Conservation (phyloP, 2,113 vertebrate species). For the Acinonyx jubatus region DNA sequence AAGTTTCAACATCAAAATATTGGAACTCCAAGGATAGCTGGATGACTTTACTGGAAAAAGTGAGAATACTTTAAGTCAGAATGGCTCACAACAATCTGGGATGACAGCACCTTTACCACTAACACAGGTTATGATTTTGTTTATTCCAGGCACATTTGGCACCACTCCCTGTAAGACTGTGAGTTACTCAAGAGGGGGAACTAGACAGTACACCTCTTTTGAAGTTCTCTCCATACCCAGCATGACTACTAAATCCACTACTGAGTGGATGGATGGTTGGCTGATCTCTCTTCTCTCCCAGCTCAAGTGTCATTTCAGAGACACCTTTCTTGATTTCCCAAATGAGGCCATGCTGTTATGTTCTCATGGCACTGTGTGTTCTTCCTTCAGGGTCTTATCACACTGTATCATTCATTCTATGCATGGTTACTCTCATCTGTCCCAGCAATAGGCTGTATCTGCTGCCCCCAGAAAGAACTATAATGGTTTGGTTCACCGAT, state of each 20-base stretch:
- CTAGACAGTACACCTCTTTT: not conserved
- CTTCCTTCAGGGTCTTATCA: not conserved
- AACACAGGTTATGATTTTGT: not conserved
- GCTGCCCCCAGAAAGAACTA: not conserved
- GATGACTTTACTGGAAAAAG: constrained; percentile 74
- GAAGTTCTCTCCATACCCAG: not conserved
- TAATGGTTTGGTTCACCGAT: not conserved
- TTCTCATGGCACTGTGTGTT: not conserved
- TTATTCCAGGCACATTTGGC: not conserved
- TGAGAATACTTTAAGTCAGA: constrained; percentile 53
- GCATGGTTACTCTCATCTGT: not conserved
- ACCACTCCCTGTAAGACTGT: not conserved
- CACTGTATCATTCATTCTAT: not conserved
- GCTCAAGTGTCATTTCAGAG: not conserved
- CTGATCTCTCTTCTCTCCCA: not conserved
- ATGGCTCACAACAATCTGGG: not conserved
- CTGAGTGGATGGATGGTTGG: not conserved
- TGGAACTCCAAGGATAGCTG: constrained; percentile 64
- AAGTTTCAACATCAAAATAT: constrained; percentile 71
- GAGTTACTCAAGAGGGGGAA: not conserved
- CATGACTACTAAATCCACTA: not conserved
- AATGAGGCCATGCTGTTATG: not conserved
- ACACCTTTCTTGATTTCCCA: not conserved
- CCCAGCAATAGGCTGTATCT: not conserved
- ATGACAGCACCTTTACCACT: not conserved